Base-by-base conservation (phyloP, 2,888 invertebrate species). In the Netelia virgata region DNA sequence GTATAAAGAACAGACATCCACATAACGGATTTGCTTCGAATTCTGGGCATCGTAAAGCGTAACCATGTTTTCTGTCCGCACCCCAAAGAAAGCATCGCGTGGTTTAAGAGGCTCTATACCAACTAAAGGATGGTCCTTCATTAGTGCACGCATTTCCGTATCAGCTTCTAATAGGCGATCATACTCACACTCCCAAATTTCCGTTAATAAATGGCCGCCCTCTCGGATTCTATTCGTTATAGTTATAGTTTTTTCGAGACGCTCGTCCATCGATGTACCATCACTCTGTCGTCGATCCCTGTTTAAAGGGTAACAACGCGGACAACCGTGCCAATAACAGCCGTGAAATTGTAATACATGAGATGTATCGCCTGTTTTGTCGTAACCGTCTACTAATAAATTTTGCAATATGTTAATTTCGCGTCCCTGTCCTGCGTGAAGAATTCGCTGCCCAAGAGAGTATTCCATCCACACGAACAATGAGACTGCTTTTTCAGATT, bases 61-160 rank as follows among this genome's bases (percentile, higher is more conserved):
- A n/a, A n/a, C n/a, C n/a, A n/a, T n/a, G n/a, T n/a, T n/a, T n/a
- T n/a, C n/a, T n/a, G n/a, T n/a, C n/a, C n/a, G n/a, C 11, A 3
- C 14, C 6, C 90, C 90, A 73, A 82, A 89, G 74, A 90, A 90
- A 0, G 86, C 85, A 78, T 90, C 69, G n/a, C 59, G 73, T 3
- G 81, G 75, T 5, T 82, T 47, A 1, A 75, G 20, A 8, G 70
- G 78, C 1, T 11, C n/a, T 5, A 16, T 11, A 14, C 0, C 9
- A 18, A 63, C 57, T 20, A 63, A 9, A 14, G 63, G 14, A 41
- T 63, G 55, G 47, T 55, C 43, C 14, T 59, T 9, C 18, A 80
- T 23, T 10, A 23, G 55, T 5, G 55, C 14, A 2, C 18, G 9
- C 23, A 68, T 59, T n/a, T 36, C 11, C 3, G n/a, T n/a, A n/a